Percentiles rank a stretch among this genome's conserved stretches.
phyloP scores from a whole-genome alignment of 1,140 invertebrate genomes.

The Penaeus japonicus region DNA sequence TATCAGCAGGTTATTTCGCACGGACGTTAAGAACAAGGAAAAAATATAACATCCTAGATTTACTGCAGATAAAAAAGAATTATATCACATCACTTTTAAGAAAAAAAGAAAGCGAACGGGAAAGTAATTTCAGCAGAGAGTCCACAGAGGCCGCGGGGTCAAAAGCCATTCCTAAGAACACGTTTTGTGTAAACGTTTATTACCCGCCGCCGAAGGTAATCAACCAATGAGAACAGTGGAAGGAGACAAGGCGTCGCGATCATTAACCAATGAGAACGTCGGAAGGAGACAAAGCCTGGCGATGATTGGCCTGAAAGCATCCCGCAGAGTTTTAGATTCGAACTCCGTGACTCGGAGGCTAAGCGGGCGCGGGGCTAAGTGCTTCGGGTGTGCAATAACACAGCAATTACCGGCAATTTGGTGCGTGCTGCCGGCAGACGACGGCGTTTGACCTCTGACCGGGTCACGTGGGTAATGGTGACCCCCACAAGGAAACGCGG shows the following conservation, averaged over 20 bases:
- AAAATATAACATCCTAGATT: not conserved
- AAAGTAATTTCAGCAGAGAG: not conserved
- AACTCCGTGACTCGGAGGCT: not conserved
- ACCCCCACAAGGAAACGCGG: slow-evolving; percentile 21
- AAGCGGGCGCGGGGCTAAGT: not conserved
- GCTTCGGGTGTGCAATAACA: slow-evolving; percentile 10
- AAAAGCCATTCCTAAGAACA: not conserved
- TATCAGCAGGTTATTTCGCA: too few species aligned
- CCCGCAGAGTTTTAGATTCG: too few species aligned
- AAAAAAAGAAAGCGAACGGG: not conserved
- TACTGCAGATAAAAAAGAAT: not conserved
- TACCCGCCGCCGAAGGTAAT: not conserved
- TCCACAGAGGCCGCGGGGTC: slow-evolving; percentile 10
- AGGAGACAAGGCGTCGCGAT: not conserved
- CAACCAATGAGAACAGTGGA: slow-evolving; percentile 4
- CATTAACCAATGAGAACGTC: not conserved
- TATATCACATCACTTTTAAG: not conserved
- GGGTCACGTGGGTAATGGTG: slow-evolving; percentile 24
- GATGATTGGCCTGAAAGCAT: too few species aligned
- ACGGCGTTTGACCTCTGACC: slow-evolving; percentile 28
- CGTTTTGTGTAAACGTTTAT: not conserved
- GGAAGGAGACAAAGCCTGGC: not conserved
- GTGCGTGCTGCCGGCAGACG: slow-evolving; percentile 35
- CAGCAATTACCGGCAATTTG: slow-evolving; percentile 39
- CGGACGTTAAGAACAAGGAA: not conserved